Evolutionary conservation across 2,797 vertebrate species (phyloP), one percentile per base, ranked within the genome.

Genomic region (Poecilia velifera): DNA sequence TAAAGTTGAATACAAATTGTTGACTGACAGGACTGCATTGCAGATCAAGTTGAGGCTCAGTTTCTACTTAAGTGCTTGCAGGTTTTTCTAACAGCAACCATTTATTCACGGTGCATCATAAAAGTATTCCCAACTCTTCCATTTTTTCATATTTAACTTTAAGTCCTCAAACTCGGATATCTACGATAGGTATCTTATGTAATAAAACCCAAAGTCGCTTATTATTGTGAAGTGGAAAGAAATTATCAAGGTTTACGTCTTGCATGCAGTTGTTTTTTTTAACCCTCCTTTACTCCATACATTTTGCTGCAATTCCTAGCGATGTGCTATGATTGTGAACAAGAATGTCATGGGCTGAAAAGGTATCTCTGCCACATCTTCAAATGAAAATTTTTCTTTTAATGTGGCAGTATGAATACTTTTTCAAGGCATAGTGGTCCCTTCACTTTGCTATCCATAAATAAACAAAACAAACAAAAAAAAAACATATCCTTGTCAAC

Each of bases 61-160:
- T 82, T 83, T 84, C 73, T 79, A 73, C 4, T 55, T n/a, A 3
- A 77, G 47, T 9, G 47, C 76, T 84, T 80, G 86, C 82, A 87
- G 78, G 80, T n/a, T 87, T 90, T 92, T 73, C 41, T 80, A 93
- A 89, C 82, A 76, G 77, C 72, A 59, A 90, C 86, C 80, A 85
- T 88, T 88, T 91, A 81, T 87, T 89, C 85, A 81, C 6, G 0
- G 25, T 18, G 59, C 31, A 16, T 62, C 57, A 34, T 62, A 16
- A 62, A 62, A 3, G 28, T 7, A 62, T 34, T 34, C 57, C 57
- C 31, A 7, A 14, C 22, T 7, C 20, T 34, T 62, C 0, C 5
- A 18, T 4, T 14, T 62, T 31, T 62, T 62, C 3, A 28, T 28
- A 28, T 13, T 28, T 57, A 47, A 28, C n/a, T n/a, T 57, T 28